Percentiles rank a stretch among this genome's conserved stretches.
Evolutionary conservation across 2,888 invertebrate genomes (phyloP).

Genomic region (Spilosoma lubricipeda): DNA sequence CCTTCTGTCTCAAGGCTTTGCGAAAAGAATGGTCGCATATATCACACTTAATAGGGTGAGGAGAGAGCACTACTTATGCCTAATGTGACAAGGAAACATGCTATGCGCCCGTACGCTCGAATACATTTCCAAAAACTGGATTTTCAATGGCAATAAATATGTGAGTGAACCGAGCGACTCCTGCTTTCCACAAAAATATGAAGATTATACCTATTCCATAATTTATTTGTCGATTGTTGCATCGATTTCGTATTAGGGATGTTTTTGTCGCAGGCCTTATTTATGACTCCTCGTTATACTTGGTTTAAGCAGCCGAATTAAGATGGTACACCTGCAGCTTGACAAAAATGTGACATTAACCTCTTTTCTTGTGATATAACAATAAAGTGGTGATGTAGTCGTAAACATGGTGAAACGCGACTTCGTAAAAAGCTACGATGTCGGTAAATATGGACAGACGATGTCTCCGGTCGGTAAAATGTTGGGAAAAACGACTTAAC

Average conservation of each 20-base stretch:
- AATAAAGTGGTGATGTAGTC: conserved; percentile 75
- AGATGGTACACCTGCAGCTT: conserved; percentile 57
- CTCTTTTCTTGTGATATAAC: conserved; percentile 76
- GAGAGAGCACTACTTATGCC: conserved; percentile 86
- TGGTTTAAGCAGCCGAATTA: conserved; percentile 24
- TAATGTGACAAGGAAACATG: conserved; percentile 86
- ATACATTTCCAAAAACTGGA: conserved; percentile 78
- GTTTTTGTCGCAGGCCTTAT: conserved; percentile 41
- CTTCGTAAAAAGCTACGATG: conserved; percentile 81
- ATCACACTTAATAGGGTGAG: conserved; percentile 85
- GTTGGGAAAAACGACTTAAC: conserved; percentile 62
- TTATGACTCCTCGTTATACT: conserved; percentile 32
- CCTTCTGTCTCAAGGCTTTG: conserved; percentile 81
- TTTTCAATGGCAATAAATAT: conserved; percentile 83
- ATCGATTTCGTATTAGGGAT: conserved; percentile 48
- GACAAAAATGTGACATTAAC: conserved; percentile 77
- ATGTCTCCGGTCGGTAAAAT: conserved; percentile 68
- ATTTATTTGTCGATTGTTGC: conserved; percentile 52
- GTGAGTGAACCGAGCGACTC: conserved; percentile 61
- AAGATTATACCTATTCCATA: conserved; percentile 58
- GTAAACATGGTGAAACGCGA: conserved; percentile 75
- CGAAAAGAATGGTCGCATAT: conserved; percentile 85
- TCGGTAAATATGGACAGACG: conserved; percentile 81
- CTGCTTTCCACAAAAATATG: conserved; percentile 57
- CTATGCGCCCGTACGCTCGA: conserved; percentile 73